phyloP scores from a whole-genome alignment of 1,140 invertebrate species.

The Agrilus planipennis region DNA sequence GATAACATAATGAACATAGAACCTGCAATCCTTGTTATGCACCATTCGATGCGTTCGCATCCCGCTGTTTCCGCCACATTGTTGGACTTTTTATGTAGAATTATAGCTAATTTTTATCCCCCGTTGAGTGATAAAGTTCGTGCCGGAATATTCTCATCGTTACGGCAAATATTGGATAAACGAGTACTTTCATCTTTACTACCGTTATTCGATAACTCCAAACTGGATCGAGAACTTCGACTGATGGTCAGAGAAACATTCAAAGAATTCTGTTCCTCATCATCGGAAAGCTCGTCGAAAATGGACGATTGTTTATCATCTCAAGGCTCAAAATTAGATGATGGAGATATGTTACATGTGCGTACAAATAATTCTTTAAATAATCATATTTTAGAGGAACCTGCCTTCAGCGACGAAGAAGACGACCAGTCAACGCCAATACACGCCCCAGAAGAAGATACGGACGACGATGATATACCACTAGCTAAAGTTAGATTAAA shows the following conservation, averaged over 20 bases:
- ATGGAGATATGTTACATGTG: constrained; percentile 34
- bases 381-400: constrained; percentile 42
- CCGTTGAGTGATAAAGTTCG: constrained; percentile 71
- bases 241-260: constrained; percentile 81
- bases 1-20: constrained; percentile 99
- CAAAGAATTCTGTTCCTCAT: constrained; percentile 71
- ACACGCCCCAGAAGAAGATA: constrained; percentile 44
- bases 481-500: constrained; percentile 49
- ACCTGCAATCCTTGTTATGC: constrained; percentile 97
- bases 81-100: constrained; percentile 91
- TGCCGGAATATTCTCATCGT: constrained; percentile 82
- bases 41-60: constrained; percentile 92
- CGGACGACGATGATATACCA: constrained; percentile 78
- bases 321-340: constrained; percentile 42
- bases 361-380: constrained; percentile 17
- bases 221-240: constrained; percentile 80
- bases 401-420: constrained; percentile 71
- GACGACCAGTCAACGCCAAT: constrained; percentile 45
- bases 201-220: constrained; percentile 86
- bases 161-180: constrained; percentile 88
- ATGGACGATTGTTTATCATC: constrained; percentile 38
- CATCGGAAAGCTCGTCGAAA: constrained; percentile 33
- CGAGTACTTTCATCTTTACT: constrained; percentile 79
- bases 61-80: constrained; percentile 89
- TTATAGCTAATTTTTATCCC: constrained; percentile 89